These are phyloP conservation scores for Polyergus mexicanus DNA, from an alignment of 1,140 invertebrate genomes.

Conservation along the genomic window DNA sequence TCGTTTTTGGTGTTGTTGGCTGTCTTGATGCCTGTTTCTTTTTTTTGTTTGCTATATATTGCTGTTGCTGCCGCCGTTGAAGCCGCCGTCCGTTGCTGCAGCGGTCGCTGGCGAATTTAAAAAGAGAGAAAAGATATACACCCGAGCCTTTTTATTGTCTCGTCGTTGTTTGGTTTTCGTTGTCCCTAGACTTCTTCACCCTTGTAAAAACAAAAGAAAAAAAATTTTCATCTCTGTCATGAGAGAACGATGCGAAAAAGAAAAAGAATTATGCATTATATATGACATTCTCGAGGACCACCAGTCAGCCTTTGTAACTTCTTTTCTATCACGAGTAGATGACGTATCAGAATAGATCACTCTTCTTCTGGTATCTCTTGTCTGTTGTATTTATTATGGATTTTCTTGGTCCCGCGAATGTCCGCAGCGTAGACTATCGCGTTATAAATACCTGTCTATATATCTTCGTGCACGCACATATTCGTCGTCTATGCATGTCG, in stretches of 20 bases:
- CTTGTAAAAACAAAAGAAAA: not conserved
- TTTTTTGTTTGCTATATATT: slow-evolving; percentile 78
- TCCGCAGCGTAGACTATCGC: slow-evolving; percentile 5
- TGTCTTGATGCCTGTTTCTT: slow-evolving; percentile 79
- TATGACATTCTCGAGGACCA: slow-evolving; percentile 65
- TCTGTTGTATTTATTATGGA: slow-evolving; percentile 28
- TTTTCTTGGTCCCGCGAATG: not conserved
- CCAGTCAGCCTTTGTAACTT: slow-evolving; percentile 76
- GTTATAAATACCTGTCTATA: slow-evolving; percentile 18
- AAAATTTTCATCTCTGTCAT: not conserved
- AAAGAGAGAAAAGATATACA: slow-evolving; percentile 33
- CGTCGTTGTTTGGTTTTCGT: slow-evolving; percentile 59
- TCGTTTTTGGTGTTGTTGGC: slow-evolving; percentile 77
- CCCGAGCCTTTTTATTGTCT: slow-evolving; percentile 67
- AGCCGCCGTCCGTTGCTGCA: slow-evolving; percentile 71
- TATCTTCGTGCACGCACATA: slow-evolving; percentile 62
- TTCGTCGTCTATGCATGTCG: slow-evolving; percentile 59
- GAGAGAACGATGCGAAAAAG: slow-evolving; percentile 7
- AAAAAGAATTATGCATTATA: not conserved
- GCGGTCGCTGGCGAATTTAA: slow-evolving; percentile 69
- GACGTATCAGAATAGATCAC: slow-evolving; percentile 39
- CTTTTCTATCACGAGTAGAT: slow-evolving; percentile 64
- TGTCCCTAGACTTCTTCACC: slow-evolving; percentile 34
- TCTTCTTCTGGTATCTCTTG: slow-evolving; percentile 25
- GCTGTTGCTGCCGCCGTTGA: slow-evolving; percentile 76